Percentiles rank a stretch among this genome's conserved stretches.
Conservation (phyloP, 1,140 invertebrate species). For the Gryllus bimaculatus region DNA sequence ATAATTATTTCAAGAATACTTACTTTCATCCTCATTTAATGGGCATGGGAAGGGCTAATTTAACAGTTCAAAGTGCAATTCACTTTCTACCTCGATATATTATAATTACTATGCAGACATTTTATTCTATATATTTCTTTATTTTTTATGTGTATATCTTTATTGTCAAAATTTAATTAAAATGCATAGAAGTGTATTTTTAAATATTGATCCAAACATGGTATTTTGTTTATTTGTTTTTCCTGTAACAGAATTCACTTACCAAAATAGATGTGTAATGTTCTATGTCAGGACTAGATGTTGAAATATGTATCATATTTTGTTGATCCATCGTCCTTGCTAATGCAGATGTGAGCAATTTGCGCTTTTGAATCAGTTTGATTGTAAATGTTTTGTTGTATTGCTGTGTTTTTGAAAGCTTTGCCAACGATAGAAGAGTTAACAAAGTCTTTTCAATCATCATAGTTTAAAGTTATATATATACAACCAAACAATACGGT, state of each 20-base stretch:
- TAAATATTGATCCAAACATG: neutral
- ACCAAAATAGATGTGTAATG: too few species aligned
- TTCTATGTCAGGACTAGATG: too few species aligned
- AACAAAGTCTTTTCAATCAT: neutral
- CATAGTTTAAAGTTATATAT: neutral
- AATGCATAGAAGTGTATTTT: neutral
- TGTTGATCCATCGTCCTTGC: neutral
- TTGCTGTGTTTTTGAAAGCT: neutral
- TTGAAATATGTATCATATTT: neutral
- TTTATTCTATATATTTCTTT: neutral
- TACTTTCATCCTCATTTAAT: neutral
- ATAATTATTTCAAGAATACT: neutral
- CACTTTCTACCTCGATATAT: conserved; percentile 4
- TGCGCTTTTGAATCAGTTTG: neutral
- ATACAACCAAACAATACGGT: neutral
- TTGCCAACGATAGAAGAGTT: neutral
- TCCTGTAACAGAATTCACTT: neutral
- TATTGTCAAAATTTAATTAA: neutral
- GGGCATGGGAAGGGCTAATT: neutral
- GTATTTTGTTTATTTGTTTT: neutral
- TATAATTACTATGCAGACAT: neutral
- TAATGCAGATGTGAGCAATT: neutral
- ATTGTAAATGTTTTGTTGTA: too few species aligned
- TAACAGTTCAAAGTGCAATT: neutral
- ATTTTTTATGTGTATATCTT: neutral